phyloP scores from a whole-genome alignment of 2,113 vertebrate genomes.

The Nematolebias whitei region DNA sequence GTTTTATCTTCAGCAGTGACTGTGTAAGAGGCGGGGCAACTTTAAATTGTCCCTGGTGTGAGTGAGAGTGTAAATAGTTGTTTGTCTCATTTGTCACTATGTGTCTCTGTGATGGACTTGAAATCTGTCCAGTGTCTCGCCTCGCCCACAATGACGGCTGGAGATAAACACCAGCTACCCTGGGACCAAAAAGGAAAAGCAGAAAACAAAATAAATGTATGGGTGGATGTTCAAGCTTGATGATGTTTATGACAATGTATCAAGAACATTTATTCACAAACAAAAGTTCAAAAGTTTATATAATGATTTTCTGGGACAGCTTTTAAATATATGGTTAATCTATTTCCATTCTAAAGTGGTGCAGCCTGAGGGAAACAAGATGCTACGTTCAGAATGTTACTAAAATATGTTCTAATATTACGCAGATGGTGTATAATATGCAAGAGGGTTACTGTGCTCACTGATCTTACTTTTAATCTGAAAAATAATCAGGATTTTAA shows the following conservation, averaged over 20 bases:
- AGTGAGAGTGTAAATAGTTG: too few relatives aligned
- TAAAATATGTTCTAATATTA: background rate
- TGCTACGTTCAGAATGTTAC: background rate
- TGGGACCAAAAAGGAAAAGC: too few relatives aligned
- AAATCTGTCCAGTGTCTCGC: too few relatives aligned
- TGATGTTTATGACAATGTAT: background rate
- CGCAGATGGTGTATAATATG: background rate
- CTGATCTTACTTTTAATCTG: slow-evolving; percentile 58
- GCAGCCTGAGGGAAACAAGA: background rate
- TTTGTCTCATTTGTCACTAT: too few relatives aligned
- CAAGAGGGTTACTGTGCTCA: slow-evolving; percentile 19
- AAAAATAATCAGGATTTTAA: slow-evolving; percentile 56
- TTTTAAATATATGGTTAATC: background rate
- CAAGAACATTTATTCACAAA: background rate
- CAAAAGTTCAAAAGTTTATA: background rate
- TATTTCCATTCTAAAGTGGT: background rate
- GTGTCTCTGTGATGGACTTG: too few relatives aligned
- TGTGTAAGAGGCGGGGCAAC: too few relatives aligned
- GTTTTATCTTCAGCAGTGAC: too few relatives aligned
- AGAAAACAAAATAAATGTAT: too few relatives aligned
- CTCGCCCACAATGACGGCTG: too few relatives aligned
- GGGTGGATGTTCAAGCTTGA: background rate
- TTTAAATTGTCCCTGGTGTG: too few relatives aligned
- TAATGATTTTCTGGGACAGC: background rate
- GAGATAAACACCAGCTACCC: too few relatives aligned